Evolutionary conservation across 2,888 invertebrate species (phyloP), one percentile per base, ranked within the genome.

Genomic region (Nineta flava): DNA sequence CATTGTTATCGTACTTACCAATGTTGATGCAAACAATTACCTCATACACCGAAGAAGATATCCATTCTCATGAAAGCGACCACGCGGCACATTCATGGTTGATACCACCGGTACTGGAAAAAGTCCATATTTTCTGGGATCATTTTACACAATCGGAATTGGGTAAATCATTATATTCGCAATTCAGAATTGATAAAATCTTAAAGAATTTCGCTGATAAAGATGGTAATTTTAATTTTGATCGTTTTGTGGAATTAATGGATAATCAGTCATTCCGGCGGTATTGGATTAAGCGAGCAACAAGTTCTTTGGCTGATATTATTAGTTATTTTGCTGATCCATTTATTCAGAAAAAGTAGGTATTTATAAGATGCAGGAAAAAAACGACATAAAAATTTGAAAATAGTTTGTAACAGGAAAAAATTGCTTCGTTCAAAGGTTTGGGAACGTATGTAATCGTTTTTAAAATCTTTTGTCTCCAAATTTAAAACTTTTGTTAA

Each of bases 191-290:
- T 13, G 78, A 80, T 55, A 76, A 75, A 45, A 75, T 81, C 5
- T 71, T 85, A 54, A 81, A 80, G 60, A 68, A 70, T 17, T 87
- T 88, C 64, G 73, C 75, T 3, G 81, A 81, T 19, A 72, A 78
- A 1, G 73, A 79, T 50, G 87, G 86, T 0, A 77, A 75, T 53
- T 67, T 87, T 51, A 80, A 81, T 60, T 83, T 84, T 57, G 79
- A 79, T 43, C 73, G 76, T 54, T 78, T 88, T 59, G 75, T 86
- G 56, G 82, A 81, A 58, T 80, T 83, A 56, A 76, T 90, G 56
- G 86, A 88, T 61, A 87, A 87, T 61, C 84, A 83, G 51, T 78
- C 81, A 45, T 82, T 87, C 59, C 76, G 88, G 54, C 75, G 83
- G 46, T 78, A 83, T 55, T 88, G 88, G 88, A 83, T 88, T 55